A percentile compares a stretch with the other conserved stretches of the same genome.
phyloP scores from a whole-genome alignment of 2,888 invertebrate species.

The Erpobdella octoculata region DNA sequence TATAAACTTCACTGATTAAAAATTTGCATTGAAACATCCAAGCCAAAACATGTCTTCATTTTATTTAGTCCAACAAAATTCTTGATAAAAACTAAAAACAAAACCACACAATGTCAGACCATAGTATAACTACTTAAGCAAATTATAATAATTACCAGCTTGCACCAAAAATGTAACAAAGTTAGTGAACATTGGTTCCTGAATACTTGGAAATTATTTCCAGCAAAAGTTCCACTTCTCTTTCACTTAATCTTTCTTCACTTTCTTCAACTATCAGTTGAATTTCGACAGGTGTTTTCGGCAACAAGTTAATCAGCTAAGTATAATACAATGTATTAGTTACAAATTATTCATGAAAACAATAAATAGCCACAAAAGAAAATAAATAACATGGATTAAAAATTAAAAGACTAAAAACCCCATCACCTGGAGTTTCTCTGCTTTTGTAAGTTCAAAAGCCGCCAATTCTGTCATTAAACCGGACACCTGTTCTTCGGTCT shows the following conservation, averaged over 20 bases:
- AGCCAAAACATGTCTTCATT: too few relatives aligned
- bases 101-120: too few relatives aligned
- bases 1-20: too few relatives aligned
- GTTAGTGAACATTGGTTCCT: too few relatives aligned
- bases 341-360: background rate
- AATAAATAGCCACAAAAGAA: background rate
- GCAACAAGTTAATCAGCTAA: constrained; percentile 70
- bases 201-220: constrained; percentile 57
- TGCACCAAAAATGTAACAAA: too few relatives aligned
- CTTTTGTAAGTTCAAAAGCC: constrained; percentile 64
- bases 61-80: too few relatives aligned
- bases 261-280: constrained; percentile 84
- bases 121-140: too few relatives aligned
- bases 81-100: too few relatives aligned
- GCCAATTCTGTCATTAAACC: constrained; percentile 65
- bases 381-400: background rate
- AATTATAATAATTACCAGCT: too few relatives aligned
- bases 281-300: constrained; percentile 72
- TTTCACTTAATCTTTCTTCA: constrained; percentile 77
- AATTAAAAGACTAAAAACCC: background rate
- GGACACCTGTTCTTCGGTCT: constrained; percentile 61
- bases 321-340: background rate
- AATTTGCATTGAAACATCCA: too few relatives aligned
- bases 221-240: constrained; percentile 69
- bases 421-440: constrained; percentile 68